A percentile compares a stretch with the other conserved stretches of the same genome.
Conservation (phyloP, 2,113 vertebrate species). For the Tauraco erythrolophus region DNA sequence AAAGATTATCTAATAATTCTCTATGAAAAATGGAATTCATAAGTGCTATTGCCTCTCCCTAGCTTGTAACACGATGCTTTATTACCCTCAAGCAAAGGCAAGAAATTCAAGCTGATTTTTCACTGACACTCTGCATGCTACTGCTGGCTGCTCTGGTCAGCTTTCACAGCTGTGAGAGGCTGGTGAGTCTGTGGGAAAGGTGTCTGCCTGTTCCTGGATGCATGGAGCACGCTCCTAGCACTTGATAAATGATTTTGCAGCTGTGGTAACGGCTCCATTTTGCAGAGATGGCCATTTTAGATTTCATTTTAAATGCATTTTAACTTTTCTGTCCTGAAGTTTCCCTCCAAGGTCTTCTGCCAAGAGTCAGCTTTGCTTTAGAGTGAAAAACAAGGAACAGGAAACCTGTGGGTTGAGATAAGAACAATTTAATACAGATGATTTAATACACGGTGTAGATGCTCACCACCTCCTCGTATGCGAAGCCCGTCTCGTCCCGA, state of each 20-base stretch:
- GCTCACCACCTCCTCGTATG: too few relatives aligned
- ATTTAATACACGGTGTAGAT: too few relatives aligned
- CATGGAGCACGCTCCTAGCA: neutral
- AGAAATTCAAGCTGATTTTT: neutral
- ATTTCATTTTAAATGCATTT: neutral
- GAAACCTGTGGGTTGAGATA: too few relatives aligned
- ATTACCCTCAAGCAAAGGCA: neutral
- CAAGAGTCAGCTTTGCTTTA: neutral
- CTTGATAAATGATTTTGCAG: neutral
- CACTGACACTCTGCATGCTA: neutral
- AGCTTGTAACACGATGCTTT: accelerated
- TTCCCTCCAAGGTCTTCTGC: neutral
- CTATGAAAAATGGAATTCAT: neutral
- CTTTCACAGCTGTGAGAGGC: neutral
- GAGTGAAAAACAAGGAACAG: too few relatives aligned
- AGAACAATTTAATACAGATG: too few relatives aligned
- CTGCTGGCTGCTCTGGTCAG: neutral
- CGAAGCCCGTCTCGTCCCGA: too few relatives aligned
- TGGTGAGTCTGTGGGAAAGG: neutral
- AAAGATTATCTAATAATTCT: neutral
- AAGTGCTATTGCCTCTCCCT: neutral
- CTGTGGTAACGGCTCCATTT: accelerated
- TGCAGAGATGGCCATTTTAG: neutral
- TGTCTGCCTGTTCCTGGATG: neutral
- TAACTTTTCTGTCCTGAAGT: neutral